Percentiles rank a stretch among this genome's conserved stretches.
Conservation (phyloP, 2,888 invertebrate genomes). For the Salticus scenicus region DNA sequence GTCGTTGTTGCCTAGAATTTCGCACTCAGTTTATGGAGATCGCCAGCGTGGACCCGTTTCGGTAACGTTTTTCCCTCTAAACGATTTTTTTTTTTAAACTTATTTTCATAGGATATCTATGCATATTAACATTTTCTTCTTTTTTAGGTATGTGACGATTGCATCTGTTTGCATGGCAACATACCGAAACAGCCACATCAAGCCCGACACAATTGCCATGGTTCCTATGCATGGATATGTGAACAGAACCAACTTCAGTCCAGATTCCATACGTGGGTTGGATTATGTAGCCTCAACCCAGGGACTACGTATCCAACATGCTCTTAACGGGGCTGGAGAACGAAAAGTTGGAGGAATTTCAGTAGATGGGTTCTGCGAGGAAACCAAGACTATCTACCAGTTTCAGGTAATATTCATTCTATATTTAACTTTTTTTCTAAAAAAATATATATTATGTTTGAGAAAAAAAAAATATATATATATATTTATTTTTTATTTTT, state of each 20-base stretch:
- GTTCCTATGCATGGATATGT: neutral
- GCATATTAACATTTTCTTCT: neutral
- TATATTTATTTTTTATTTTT: too few relatives aligned
- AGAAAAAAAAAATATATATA: too few relatives aligned
- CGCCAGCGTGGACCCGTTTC: neutral
- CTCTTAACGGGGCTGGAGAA: neutral
- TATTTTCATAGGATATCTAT: neutral
- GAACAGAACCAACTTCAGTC: neutral
- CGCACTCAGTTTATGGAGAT: conserved; percentile 5
- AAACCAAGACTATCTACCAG: neutral
- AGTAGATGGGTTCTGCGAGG: conserved; percentile 10
- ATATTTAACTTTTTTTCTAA: too few relatives aligned
- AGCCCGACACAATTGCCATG: conserved; percentile 10
- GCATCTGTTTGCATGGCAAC: conserved; percentile 25
- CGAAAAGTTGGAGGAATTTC: conserved; percentile 4
- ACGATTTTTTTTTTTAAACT: too few relatives aligned
- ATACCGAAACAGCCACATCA: neutral
- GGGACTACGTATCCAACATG: neutral
- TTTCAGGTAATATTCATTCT: neutral
- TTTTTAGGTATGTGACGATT: conserved; percentile 15
- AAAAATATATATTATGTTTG: too few relatives aligned
- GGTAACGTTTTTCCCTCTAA: neutral
- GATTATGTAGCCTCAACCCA: neutral
- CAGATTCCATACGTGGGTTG: conserved; percentile 14
- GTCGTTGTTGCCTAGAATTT: conserved; percentile 12